phyloP scores from a whole-genome alignment of 2,113 vertebrate genomes.

The Poecilia latipinna region DNA sequence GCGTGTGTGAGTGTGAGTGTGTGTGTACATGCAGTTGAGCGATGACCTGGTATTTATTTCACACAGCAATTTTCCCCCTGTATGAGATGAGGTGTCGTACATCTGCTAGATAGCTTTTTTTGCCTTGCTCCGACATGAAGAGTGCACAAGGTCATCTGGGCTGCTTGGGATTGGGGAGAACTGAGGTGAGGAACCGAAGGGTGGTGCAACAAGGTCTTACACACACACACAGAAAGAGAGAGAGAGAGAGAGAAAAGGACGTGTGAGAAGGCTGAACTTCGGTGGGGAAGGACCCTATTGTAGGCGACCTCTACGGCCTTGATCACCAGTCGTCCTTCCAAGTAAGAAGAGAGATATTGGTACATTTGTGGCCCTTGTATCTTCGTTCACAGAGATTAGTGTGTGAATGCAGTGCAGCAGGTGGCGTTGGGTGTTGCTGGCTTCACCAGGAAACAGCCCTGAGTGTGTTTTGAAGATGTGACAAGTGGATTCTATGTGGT shows the following conservation, averaged over 20 bases:
- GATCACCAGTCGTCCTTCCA: conserved; percentile 51
- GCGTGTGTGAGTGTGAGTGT: not conserved
- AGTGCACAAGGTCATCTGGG: conserved; percentile 61
- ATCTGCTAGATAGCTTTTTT: conserved; percentile 76
- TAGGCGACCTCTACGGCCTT: conserved; percentile 36
- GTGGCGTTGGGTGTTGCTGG: conserved; percentile 64
- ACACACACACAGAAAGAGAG: too few relatives aligned
- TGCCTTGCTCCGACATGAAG: conserved; percentile 41
- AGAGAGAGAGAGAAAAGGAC: conserved; percentile 5
- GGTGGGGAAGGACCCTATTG: conserved; percentile 25
- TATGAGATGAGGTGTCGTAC: conserved; percentile 75
- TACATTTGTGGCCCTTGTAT: conserved; percentile 24
- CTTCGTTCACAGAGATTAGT: conserved; percentile 37
- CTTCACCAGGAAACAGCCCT: conserved; percentile 30
- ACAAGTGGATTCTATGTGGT: conserved; percentile 49
- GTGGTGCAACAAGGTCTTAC: conserved; percentile 24
- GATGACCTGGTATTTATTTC: conserved; percentile 71
- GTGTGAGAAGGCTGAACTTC: conserved; percentile 39
- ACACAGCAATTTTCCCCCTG: conserved; percentile 61
- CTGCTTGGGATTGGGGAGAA: conserved; percentile 41
- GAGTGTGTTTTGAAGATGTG: conserved; percentile 60
- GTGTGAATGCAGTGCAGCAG: conserved; percentile 42
- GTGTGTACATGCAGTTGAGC: conserved; percentile 33
- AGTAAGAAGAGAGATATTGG: conserved; percentile 20
- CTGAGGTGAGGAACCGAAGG: conserved; percentile 37